Evolutionary conservation across 2,113 vertebrate species (phyloP).

Genomic region (Platanista minor): DNA sequence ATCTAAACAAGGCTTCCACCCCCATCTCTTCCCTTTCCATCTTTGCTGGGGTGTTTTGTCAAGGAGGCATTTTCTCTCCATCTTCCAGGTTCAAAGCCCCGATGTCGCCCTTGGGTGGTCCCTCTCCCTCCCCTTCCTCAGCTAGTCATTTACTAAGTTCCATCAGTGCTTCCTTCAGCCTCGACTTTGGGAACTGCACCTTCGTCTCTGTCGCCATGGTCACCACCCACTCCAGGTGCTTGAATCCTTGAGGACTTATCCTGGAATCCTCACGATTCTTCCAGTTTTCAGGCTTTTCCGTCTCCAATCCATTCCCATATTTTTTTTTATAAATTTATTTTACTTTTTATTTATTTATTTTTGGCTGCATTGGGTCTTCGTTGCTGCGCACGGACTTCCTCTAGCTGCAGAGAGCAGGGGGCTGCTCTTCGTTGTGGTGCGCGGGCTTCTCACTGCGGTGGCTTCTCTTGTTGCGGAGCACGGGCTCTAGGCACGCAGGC

Average conservation of each 20-base stretch:
- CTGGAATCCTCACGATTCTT: neutral
- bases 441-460: too few relatives aligned
- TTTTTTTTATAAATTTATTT: neutral
- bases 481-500: accelerated
- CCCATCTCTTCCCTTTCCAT: neutral
- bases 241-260: neutral
- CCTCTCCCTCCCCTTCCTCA: neutral
- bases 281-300: neutral
- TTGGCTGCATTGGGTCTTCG: neutral
- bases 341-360: neutral
- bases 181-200: neutral
- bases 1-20: neutral
- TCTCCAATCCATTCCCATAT: neutral
- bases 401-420: too few relatives aligned
- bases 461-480: too few relatives aligned
- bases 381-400: too few relatives aligned
- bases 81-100: neutral
- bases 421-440: too few relatives aligned
- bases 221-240: neutral
- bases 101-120: accelerated
- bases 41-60: neutral
- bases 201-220: neutral
- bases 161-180: neutral
- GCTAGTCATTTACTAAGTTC: neutral
- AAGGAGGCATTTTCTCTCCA: neutral